Evolutionary conservation across 2,113 vertebrate species (phyloP).

Genomic region (Halcyon malimbica): DNA sequence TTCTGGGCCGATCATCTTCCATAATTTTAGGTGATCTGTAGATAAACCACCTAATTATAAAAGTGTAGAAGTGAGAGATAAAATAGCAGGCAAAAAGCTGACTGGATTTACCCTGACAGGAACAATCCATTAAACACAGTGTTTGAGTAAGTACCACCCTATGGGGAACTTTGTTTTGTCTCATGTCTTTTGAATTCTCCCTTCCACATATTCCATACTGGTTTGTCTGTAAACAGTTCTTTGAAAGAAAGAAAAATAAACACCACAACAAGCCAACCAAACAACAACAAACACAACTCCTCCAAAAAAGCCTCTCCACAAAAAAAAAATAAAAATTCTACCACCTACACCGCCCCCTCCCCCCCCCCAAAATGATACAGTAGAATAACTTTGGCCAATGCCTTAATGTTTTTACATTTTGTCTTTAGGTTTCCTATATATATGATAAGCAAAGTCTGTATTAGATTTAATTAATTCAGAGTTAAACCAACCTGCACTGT

Average conservation of each 20-base stretch:
- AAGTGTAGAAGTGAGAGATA: neutral
- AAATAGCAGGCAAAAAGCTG: neutral
- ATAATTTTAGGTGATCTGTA: neutral
- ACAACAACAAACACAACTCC: neutral
- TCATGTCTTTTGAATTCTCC: neutral
- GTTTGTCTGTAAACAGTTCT: neutral
- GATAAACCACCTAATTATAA: neutral
- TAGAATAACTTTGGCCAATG: too few relatives aligned
- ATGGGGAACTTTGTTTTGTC: neutral
- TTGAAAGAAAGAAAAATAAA: neutral
- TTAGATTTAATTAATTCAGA: neutral
- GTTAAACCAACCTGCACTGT: neutral
- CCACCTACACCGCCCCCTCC: too few relatives aligned
- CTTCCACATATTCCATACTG: neutral
- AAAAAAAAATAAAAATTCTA: too few relatives aligned
- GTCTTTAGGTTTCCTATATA: neutral
- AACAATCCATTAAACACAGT: neutral
- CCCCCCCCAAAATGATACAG: too few relatives aligned
- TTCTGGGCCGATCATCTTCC: neutral
- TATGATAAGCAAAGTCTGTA: neutral
- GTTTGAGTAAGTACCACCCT: neutral
- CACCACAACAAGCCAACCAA: neutral
- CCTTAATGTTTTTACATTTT: too few relatives aligned
- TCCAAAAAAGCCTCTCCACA: too few relatives aligned
- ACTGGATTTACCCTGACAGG: neutral